A percentile compares a stretch with the other conserved stretches of the same genome.
Conservation (phyloP, 2,797 vertebrate genomes). For the Amphiprion clarkii region DNA sequence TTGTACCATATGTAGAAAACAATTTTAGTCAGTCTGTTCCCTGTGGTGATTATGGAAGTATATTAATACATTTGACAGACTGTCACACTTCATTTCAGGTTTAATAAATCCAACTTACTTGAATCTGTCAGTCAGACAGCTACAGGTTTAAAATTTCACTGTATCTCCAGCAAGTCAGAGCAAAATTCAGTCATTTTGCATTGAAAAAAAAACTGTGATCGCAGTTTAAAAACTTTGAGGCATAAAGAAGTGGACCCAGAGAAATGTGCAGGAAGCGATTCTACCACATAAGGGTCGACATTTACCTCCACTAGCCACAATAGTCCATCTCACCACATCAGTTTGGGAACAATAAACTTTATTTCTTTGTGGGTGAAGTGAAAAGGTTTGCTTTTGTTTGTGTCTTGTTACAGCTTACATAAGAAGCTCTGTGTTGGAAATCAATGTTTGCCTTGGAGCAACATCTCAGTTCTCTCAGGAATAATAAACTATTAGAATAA, state of each 20-base stretch:
- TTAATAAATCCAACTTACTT: not conserved
- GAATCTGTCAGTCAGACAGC: not conserved
- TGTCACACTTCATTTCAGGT: not conserved
- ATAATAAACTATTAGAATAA: slow-evolving; percentile 3
- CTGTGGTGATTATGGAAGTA: not conserved
- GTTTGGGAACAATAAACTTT: not conserved
- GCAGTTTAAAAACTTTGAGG: not conserved
- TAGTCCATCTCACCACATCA: not conserved
- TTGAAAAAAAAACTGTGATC: not conserved
- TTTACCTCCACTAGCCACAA: not conserved
- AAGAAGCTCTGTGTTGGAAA: not conserved
- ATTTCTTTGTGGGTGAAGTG: not conserved
- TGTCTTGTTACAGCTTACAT: slow-evolving; percentile 15
- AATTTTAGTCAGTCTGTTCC: not conserved
- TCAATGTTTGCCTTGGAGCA: slow-evolving; percentile 11
- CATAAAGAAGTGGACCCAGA: slow-evolving; percentile 5
- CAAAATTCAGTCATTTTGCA: not conserved
- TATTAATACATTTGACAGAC: slow-evolving; percentile 4
- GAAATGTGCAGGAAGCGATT: not conserved
- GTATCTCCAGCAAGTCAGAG: not conserved
- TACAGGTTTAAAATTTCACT: not conserved
- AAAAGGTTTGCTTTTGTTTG: slow-evolving; percentile 1
- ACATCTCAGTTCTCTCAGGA: slow-evolving; percentile 8
- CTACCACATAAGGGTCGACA: not conserved
- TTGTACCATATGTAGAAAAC: not conserved